phyloP scores from a whole-genome alignment of 2,888 invertebrate species.

The Limenitis camilla region DNA sequence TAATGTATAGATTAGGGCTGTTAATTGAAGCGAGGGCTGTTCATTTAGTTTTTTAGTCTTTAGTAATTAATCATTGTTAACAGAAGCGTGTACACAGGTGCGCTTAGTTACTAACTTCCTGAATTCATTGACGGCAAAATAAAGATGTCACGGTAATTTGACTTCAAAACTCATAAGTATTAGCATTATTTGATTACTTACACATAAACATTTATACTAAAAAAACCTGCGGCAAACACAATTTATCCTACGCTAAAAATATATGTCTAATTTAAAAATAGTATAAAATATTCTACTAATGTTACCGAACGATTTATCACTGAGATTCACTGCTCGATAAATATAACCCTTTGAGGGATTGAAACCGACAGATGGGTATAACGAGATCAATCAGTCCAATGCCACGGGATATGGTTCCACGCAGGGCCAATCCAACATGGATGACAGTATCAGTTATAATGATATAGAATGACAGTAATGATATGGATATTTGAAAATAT shows the following conservation, averaged over 20 bases:
- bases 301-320: slow-evolving; percentile 15
- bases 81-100: no score
- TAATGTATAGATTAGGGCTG: no score
- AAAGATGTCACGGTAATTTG: slow-evolving; percentile 3
- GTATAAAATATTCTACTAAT: slow-evolving; percentile 9
- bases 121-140: background rate
- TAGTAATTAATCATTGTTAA: no score
- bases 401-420: slow-evolving; percentile 1
- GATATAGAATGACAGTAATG: background rate
- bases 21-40: no score
- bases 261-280: slow-evolving; percentile 16
- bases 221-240: no score
- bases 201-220: no score
- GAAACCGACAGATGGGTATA: slow-evolving; percentile 9
- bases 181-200: no score
- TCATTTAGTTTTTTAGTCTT: no score
- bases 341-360: slow-evolving; percentile 17
- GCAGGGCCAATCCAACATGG: background rate
- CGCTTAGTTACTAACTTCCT: background rate
- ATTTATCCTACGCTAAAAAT: no score
- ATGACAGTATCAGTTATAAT: background rate
- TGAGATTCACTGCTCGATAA: slow-evolving; percentile 8
- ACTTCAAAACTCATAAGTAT: no score
- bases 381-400: slow-evolving; percentile 17
- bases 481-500: background rate